Conservation (phyloP, 2,888 invertebrate species). For the Platycheirus rosarum region DNA sequence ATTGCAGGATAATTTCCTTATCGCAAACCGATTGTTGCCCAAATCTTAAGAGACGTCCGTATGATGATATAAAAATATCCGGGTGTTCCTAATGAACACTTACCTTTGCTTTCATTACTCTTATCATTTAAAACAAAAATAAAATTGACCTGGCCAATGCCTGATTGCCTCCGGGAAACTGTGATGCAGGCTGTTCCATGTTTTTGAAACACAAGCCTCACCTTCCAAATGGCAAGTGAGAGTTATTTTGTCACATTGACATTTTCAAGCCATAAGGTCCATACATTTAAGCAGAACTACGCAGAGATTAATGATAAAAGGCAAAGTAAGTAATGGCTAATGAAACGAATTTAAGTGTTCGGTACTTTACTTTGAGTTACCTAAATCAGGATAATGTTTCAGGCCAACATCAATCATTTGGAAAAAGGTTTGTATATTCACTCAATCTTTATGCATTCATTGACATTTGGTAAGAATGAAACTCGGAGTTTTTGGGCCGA, state of each 20-base stretch:
- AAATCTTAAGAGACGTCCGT: constrained; percentile 30
- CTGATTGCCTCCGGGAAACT: constrained; percentile 44
- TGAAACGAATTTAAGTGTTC: constrained; percentile 25
- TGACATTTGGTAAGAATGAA: constrained; percentile 11
- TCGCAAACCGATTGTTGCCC: constrained; percentile 27
- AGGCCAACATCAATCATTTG: constrained; percentile 15
- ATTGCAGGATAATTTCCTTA: constrained; percentile 49
- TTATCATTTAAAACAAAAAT: background rate
- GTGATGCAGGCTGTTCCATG: constrained; percentile 24
- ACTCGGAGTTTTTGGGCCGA: no score
- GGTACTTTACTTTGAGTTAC: constrained; percentile 35
- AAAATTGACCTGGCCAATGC: constrained; percentile 43
- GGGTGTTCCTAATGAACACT: constrained; percentile 48
- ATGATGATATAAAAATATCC: constrained; percentile 24
- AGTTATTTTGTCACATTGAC: constrained; percentile 55
- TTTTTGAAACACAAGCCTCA: constrained; percentile 33
- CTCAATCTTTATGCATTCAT: constrained; percentile 7
- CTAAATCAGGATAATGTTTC: constrained; percentile 4
- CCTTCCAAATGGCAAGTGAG: constrained; percentile 24
- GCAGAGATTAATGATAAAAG: constrained; percentile 32
- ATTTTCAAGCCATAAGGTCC: constrained; percentile 17
- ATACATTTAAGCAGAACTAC: constrained; percentile 32
- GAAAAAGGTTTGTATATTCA: constrained; percentile 15
- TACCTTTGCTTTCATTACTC: constrained; percentile 7
- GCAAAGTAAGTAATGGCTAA: constrained; percentile 17